phyloP scores from a whole-genome alignment of 1,140 invertebrate genomes.

The Luehdorfia chinensis region DNA sequence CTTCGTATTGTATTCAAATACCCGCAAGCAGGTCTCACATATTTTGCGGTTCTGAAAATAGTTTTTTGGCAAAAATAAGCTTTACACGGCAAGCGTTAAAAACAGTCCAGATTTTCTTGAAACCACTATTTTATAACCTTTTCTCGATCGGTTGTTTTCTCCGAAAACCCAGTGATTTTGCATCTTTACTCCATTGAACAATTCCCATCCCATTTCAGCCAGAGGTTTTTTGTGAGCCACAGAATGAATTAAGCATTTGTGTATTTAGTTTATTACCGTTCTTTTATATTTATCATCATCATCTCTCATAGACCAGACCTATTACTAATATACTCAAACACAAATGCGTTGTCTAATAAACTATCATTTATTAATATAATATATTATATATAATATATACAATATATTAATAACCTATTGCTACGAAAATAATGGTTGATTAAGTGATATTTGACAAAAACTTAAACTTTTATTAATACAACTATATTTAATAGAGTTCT shows the following conservation, averaged over 20 bases:
- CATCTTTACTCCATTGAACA: constrained; percentile 11
- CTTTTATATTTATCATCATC: too few relatives aligned
- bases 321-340: too few relatives aligned
- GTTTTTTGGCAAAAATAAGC: constrained; percentile 18
- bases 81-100: not conserved
- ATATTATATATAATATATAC: too few relatives aligned
- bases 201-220: constrained; percentile 10
- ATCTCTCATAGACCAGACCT: too few relatives aligned
- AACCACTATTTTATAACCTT: constrained; percentile 1
- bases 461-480: too few relatives aligned
- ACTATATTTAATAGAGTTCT: too few relatives aligned
- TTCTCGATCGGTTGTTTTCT: constrained; percentile 13
- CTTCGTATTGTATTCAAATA: constrained; percentile 70
- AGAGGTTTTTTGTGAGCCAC: not conserved
- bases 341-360: too few relatives aligned
- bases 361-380: too few relatives aligned
- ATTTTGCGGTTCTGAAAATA: constrained; percentile 15
- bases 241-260: not conserved
- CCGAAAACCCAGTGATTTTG: constrained; percentile 4
- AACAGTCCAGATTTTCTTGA: constrained; percentile 1
- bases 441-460: too few relatives aligned
- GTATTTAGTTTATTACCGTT: not conserved
- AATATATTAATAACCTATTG: too few relatives aligned
- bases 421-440: too few relatives aligned
- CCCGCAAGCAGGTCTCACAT: constrained; percentile 30